Evolutionary conservation across 2,797 vertebrate species (phyloP), one percentile per base, ranked within the genome.

Genomic region (Melanotaenia pygmaea): DNA sequence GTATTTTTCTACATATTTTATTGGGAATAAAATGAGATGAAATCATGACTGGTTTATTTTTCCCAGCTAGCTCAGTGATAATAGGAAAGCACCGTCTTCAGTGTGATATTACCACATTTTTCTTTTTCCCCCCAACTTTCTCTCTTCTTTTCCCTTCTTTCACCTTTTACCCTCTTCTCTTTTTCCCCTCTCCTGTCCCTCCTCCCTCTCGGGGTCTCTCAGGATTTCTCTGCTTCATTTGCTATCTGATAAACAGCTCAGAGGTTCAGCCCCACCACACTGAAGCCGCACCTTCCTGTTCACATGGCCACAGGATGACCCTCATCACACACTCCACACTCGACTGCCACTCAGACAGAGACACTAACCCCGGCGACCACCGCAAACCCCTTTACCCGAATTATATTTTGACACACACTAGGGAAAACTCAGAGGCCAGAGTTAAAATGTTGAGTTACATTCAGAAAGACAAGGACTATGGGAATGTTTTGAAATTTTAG

Each of bases 261-360:
- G 84, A 85, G 88, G 85, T 88, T 82, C 72, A 74, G 87, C 91
- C 94, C 95, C 94, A 30, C 95, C 94, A 95, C 90, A 85, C 89
- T 80, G 71, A 84, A 84, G 92, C 93, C 87, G 89, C 92, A 94
- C 94, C 94, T 96, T 96, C 96, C 96, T 96, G 96, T 96, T 96
- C 95, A 94, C 94, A 95, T 95, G 94, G 82, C 84, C 92, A 93
- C 93, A 93, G 93, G 90, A 94, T 93, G 95, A 96, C 95, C 95
- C 94, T 95, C 94, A 92, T 94, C 94, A 84, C 93, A 64, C 72
- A 83, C 91, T 80, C 77, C 92, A 82, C 88, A 84, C 86, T 83
- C 72, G 2, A 64, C 80, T 76, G 64, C 69, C 66, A 77, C 85
- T 70, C 75, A 73, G 80, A 80, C 70, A 77, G 72, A 35, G 66